Base-by-base conservation (phyloP, 2,797 vertebrate species). In the Anabacerthia variegaticeps region DNA sequence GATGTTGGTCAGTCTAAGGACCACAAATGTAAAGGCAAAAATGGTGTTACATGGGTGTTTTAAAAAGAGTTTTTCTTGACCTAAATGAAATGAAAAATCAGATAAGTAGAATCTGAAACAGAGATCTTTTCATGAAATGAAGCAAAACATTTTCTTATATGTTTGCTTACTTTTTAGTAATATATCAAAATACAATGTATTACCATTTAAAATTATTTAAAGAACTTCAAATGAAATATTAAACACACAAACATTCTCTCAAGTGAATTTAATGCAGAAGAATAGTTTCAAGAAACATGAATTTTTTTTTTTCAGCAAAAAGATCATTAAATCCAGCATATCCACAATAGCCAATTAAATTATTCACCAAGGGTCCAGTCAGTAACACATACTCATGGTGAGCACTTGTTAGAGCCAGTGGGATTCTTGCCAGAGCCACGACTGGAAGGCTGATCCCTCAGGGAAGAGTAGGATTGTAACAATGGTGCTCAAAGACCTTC, bases 11-110 rank as follows among this genome's bases (percentile, higher is more conserved):
- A 62, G 66, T 41, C 37, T 75, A 84, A 83, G 37, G 4, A 59
- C 12, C 20, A 58, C 7, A 63, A 54, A 87, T 11, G 9, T 68
- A 66, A 79, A 69, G 11, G 6, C 7, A 7, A 62, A 14, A 54
- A 51, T 3, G 3, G 1, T 62, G 3, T 46, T 74, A 9, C 8
- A 36, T 20, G 4, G 1, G 0, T 20, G 51, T 80, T 59, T 37
- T 0, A 10, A 55, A 75, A 63, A 68, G 9, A 24, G 30, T 78
- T 85, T 74, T 78, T 1, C 22, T 75, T 81, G 12, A 65, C 26
- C 12, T 54, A 27, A 46, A 13, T 14, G 66, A 84, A 90, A 71
- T 1, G 1, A 85, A 83, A 71, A 51, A 39, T 83, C 7, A 14
- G 6, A 34, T 71, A 17, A 21, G 6, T 36, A 68, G 51, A 85